Conservation (phyloP, 2,888 invertebrate genomes). For the Deilephila elpenor region DNA sequence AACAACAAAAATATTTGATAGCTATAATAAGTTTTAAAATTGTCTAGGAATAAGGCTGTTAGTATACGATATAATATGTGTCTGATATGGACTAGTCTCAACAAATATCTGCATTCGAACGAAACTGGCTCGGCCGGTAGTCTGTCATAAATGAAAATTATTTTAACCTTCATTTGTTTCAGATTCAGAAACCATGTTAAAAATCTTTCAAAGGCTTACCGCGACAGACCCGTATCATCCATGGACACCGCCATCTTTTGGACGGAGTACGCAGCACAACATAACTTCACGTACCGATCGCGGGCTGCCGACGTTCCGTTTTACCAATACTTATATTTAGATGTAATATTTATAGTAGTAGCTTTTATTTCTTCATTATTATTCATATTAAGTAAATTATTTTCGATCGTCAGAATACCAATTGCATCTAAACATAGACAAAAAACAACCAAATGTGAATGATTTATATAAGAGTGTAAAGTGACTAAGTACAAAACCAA, state of each 20-base stretch:
- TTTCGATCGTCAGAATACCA: neutral
- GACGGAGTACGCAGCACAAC: constrained; percentile 85
- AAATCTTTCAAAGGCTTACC: constrained; percentile 80
- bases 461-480: neutral
- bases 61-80: too few species aligned
- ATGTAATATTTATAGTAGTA: constrained; percentile 50
- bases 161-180: constrained; percentile 41
- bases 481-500: too few species aligned
- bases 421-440: neutral
- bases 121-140: too few species aligned
- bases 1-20: too few species aligned
- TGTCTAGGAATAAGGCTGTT: too few species aligned
- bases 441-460: constrained; percentile 1
- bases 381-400: neutral
- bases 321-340: constrained; percentile 77
- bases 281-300: constrained; percentile 70
- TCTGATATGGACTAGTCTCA: too few species aligned
- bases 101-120: too few species aligned
- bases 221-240: constrained; percentile 83
- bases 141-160: neutral
- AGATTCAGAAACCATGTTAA: constrained; percentile 74
- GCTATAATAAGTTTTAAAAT: too few species aligned
- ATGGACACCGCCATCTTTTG: constrained; percentile 86
- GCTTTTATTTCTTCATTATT: constrained; percentile 10
- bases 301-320: constrained; percentile 77